A percentile compares a stretch with the other conserved stretches of the same genome.
Evolutionary conservation across 2,888 invertebrate species (phyloP).

Genomic region (Pterobdella sp.): DNA sequence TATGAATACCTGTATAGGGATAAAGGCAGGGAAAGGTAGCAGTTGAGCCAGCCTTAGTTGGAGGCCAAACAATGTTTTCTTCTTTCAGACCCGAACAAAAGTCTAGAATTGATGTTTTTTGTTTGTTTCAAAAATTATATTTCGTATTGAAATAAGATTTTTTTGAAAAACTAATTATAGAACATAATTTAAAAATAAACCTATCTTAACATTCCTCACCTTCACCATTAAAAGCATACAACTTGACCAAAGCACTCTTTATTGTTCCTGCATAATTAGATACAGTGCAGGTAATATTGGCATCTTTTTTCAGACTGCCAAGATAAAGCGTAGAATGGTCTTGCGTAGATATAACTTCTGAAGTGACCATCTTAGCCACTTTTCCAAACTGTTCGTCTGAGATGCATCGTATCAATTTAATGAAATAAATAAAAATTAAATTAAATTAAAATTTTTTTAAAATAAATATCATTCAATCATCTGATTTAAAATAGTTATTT

Average conservation of each 20-base stretch:
- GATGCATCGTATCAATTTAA: background rate
- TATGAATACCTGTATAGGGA: background rate
- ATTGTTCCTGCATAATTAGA: background rate
- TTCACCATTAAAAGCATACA: background rate
- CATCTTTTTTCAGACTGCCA: background rate
- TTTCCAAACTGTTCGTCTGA: background rate
- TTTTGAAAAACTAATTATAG: too few relatives aligned
- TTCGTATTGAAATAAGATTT: too few relatives aligned
- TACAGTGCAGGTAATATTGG: background rate
- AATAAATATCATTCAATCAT: too few relatives aligned
- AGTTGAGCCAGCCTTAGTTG: background rate
- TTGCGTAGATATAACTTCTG: background rate
- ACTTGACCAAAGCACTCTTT: background rate
- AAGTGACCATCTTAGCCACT: background rate
- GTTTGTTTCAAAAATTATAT: background rate
- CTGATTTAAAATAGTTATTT: too few relatives aligned
- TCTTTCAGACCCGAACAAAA: background rate
- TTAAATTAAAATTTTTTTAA: too few relatives aligned
- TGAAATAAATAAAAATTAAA: too few relatives aligned
- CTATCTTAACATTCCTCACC: background rate
- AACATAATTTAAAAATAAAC: too few relatives aligned
- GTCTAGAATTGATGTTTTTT: background rate
- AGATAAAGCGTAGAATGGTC: background rate
- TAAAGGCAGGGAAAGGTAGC: background rate
- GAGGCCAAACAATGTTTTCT: background rate